phyloP scores from a whole-genome alignment of 2,888 invertebrate species.

The Tillus elongatus region DNA sequence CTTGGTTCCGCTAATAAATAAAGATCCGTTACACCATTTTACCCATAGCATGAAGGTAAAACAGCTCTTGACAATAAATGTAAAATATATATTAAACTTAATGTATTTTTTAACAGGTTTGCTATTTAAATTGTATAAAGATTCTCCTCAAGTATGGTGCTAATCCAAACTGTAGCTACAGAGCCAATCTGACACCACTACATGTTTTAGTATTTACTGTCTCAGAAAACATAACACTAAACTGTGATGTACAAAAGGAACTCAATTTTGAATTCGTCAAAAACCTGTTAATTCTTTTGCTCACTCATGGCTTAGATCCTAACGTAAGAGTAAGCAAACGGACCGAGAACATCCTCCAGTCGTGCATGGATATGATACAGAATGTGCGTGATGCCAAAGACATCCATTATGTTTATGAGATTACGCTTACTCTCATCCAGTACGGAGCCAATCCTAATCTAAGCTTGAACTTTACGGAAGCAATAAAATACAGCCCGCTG shows the following conservation, averaged over 20 bases:
- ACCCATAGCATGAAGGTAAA: constrained; percentile 63
- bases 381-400: constrained; percentile 58
- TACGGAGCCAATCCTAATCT: constrained; percentile 67
- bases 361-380: constrained; percentile 60
- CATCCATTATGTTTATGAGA: constrained; percentile 59
- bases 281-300: constrained; percentile 53
- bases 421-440: constrained; percentile 60
- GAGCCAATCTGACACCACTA: constrained; percentile 58
- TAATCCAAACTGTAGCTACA: constrained; percentile 62
- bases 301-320: constrained; percentile 61
- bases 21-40: constrained; percentile 62
- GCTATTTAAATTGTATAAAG: constrained; percentile 61
- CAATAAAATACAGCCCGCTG: constrained; percentile 37
- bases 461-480: constrained; percentile 45
- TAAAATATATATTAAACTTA: too few species aligned
- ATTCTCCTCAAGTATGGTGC: constrained; percentile 62
- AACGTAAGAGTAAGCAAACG: constrained; percentile 50
- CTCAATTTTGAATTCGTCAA: constrained; percentile 62
- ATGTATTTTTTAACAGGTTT: too few species aligned
- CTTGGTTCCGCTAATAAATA: constrained; percentile 64
- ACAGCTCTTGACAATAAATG: too few species aligned
- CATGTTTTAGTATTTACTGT: constrained; percentile 63
- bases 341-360: constrained; percentile 61
- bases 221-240: constrained; percentile 60
- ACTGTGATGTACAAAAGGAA: constrained; percentile 57